Base-by-base conservation (phyloP, 1,140 invertebrate species). In the Phthorimaea operculella region DNA sequence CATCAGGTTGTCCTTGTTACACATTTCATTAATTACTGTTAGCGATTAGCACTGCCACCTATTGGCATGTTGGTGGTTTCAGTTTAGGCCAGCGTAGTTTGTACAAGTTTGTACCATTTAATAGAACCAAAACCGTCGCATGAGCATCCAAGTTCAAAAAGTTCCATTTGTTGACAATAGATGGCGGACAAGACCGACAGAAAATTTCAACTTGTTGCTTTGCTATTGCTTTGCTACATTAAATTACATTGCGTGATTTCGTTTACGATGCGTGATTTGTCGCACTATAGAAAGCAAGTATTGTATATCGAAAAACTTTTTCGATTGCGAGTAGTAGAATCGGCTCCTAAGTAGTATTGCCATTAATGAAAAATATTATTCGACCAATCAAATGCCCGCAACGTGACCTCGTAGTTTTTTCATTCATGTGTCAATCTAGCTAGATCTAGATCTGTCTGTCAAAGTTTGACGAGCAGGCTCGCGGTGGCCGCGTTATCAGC, bases 21-120 rank as follows among this genome's bases (percentile, higher is more conserved):
- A 59, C 74, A 56, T 54, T 80, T 78, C 68, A 75, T 74, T 68
- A 74, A 69, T 66, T 51, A 55, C 48, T 28, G 36, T 15, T 7
- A 16, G 15, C 11, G 18, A 15, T 12, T 44, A 7, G 56, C 60
- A 53, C 59, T 56, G 74, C 55, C 76, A 76, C 76, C 76, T 79
- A 44, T 63, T 54, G 51, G 18, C 6, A 6, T 28, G 6, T 28
- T 28, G 2, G 21, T 28, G 6, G 21, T 28, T 28, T 28, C 21
- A 28, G 21, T 28, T 39, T 39, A 5, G 10, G n/a, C 10, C 36
- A 39, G 11, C 36, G 1, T 39, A 39, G 1, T 1, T n/a, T 34
- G 6, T 11, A 34, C 33, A 34, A n/a, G n/a, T n/a, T 11, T n/a
- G 36, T 39, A n/a, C n/a, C 36, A 39, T n/a, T 39, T 39, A 2